These are phyloP conservation scores for Thinocorus orbignyianus DNA, from an alignment of 2,113 vertebrate species.

Conservation along the genomic window DNA sequence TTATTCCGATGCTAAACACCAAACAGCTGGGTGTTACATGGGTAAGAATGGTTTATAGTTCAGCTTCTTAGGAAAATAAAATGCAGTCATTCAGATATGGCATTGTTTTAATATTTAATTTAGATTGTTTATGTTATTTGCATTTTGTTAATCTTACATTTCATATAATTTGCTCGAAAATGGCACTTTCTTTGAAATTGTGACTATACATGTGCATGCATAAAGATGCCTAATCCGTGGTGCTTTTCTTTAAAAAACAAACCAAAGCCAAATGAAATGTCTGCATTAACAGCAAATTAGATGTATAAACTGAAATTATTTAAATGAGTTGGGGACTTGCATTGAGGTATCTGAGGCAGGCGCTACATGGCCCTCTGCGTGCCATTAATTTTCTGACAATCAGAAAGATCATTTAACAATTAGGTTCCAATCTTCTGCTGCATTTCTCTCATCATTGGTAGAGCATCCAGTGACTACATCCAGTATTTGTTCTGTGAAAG, in stretches of 20 bases:
- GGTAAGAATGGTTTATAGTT: conserved; percentile 11
- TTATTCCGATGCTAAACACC: conserved; percentile 12
- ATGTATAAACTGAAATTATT: conserved; percentile 52
- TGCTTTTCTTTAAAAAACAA: conserved; percentile 48
- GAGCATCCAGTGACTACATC: background rate
- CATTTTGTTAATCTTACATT: conserved; percentile 69
- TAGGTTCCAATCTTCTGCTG: conserved; percentile 8
- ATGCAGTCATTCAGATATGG: conserved; percentile 34
- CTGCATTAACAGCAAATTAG: conserved; percentile 55
- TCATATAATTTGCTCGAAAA: conserved; percentile 61
- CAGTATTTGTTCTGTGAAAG: background rate
- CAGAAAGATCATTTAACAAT: background rate
- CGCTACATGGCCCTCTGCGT: background rate
- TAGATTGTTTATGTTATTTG: conserved; percentile 55
- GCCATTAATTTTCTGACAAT: conserved; percentile 7
- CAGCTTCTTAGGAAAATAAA: conserved; percentile 57
- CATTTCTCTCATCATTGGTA: background rate
- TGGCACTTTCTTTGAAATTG: conserved; percentile 53
- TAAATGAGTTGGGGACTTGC: conserved; percentile 25
- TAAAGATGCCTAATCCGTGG: conserved; percentile 45
- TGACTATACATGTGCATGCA: conserved; percentile 26
- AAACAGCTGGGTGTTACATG: conserved; percentile 61
- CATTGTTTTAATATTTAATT: conserved; percentile 64
- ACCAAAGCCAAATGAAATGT: conserved; percentile 45
- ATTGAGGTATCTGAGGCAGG: background rate